Evolutionary conservation across 1,140 invertebrate genomes (phyloP).

Genomic region (Ruditapes philippinarum): DNA sequence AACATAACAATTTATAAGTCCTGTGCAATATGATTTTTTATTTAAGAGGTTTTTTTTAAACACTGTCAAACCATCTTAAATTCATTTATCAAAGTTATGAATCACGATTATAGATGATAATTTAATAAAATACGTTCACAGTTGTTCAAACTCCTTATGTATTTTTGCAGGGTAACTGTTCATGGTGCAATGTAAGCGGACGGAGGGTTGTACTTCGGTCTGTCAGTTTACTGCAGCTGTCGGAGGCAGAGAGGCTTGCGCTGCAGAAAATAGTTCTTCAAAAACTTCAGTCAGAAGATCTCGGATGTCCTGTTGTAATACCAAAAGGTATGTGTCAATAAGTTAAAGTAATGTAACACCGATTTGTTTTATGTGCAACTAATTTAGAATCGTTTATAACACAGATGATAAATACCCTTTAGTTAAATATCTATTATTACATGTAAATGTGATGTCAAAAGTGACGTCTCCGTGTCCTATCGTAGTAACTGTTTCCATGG

Average conservation of each 20-base stretch:
- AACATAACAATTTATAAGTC: constrained; percentile 16
- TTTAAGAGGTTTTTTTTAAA: too few species aligned
- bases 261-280: constrained; percentile 94
- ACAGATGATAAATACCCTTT: too few species aligned
- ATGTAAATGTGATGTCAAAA: not conserved
- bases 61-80: too few species aligned
- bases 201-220: constrained; percentile 92
- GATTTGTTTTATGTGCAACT: too few species aligned
- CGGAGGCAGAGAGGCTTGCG: constrained; percentile 93
- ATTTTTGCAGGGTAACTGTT: constrained; percentile 91
- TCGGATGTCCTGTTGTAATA: constrained; percentile 92
- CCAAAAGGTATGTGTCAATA: constrained; percentile 89
- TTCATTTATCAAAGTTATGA: too few species aligned
- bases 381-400: too few species aligned
- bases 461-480: constrained; percentile 21
- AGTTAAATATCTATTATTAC: too few species aligned
- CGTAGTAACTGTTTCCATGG: constrained; percentile 29
- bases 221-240: constrained; percentile 91
- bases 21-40: not conserved
- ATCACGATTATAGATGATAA: too few species aligned
- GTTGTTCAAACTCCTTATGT: too few species aligned
- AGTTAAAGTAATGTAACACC: too few species aligned
- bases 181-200: constrained; percentile 93
- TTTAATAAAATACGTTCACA: too few species aligned
- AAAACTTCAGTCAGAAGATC: constrained; percentile 95